phyloP scores from a whole-genome alignment of 2,888 invertebrate species.

The Petrolisthes manimaculis region DNA sequence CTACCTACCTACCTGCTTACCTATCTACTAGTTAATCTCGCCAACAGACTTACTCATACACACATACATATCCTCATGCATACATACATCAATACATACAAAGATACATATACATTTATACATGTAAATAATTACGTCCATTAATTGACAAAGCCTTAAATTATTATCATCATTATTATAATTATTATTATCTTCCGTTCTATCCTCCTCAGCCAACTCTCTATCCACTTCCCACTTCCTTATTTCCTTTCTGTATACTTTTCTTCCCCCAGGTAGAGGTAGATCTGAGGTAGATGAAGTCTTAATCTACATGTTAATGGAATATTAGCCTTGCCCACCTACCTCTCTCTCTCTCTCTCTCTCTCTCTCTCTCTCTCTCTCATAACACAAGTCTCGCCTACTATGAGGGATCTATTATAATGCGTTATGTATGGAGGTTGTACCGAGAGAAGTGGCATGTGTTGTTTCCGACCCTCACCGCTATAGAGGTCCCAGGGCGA shows the following conservation, averaged over 20 bases:
- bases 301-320: conserved; percentile 39
- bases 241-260: background rate
- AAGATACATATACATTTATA: too few relatives aligned
- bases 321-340: conserved; percentile 15
- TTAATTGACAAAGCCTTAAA: too few relatives aligned
- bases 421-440: background rate
- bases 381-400: background rate
- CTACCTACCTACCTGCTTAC: background rate
- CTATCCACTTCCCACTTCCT: background rate
- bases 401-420: background rate
- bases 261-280: conserved; percentile 11
- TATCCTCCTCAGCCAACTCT: background rate
- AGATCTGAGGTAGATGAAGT: conserved; percentile 22
- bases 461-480: background rate
- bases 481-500: too few relatives aligned
- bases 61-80: too few relatives aligned
- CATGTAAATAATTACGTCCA: too few relatives aligned
- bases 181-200: background rate
- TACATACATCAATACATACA: too few relatives aligned
- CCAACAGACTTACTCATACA: too few relatives aligned
- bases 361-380: conserved; percentile 14
- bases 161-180: too few relatives aligned
- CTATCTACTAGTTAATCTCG: background rate
- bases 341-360: conserved; percentile 8
- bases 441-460: background rate